A percentile compares a stretch with the other conserved stretches of the same genome.
Conservation (phyloP, 2,113 vertebrate species). For the Tichodroma muraria region DNA sequence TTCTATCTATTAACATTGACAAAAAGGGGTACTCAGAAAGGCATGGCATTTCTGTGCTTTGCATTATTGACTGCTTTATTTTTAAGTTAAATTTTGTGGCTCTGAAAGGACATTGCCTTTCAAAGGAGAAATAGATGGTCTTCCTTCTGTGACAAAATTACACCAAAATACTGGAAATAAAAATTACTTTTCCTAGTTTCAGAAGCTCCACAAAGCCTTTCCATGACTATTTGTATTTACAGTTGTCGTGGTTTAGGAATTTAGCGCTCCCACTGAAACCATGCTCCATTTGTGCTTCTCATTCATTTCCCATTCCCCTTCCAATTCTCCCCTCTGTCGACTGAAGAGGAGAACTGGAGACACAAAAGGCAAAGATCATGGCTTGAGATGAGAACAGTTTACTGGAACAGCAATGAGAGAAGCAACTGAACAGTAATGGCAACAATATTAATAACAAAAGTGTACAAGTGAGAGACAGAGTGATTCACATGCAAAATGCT, state of each 20-base stretch:
- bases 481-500: neutral
- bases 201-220: neutral
- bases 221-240: neutral
- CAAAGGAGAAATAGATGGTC: neutral
- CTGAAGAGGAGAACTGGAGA: neutral
- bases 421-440: neutral
- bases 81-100: neutral
- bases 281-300: fast-evolving
- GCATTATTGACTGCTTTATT: neutral
- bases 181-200: neutral
- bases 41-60: neutral
- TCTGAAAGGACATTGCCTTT: neutral
- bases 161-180: neutral
- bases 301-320: neutral
- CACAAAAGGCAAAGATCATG: neutral
- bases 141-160: neutral
- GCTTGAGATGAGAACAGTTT: neutral
- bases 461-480: neutral
- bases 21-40: neutral
- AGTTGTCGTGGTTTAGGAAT: neutral
- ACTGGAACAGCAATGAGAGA: neutral
- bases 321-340: neutral
- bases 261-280: neutral
- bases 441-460: neutral
- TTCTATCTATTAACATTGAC: neutral